Base-by-base conservation (phyloP, 1,140 invertebrate species). In the Matsumurasca onukii region DNA sequence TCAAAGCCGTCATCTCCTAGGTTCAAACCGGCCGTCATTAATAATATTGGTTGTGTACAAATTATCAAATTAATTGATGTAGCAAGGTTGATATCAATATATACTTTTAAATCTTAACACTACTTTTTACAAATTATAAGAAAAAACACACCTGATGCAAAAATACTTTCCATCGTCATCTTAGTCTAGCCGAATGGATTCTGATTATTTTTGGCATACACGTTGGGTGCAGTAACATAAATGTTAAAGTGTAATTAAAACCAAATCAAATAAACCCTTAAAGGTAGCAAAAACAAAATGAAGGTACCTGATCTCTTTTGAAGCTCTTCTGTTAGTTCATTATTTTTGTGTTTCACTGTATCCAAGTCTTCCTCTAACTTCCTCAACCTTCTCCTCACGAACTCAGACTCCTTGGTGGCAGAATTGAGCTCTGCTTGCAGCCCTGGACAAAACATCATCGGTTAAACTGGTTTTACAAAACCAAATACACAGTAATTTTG, bases 331-430 rank as follows among this genome's bases (percentile, higher is more conserved):
- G 77, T 74, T 31, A 84, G 76, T 68, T 84, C 80, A 45, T 69
- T 72, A 74, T 82, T 83, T 73, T 81, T 82, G 74, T 82, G 78
- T 67, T 80, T 80, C 66, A 80, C 77, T 29, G 73, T 74, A 2
- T 80, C 75, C 31, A 86, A 77, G 68, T 86, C 85, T 66, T 81
- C 81, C 74, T 86, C 82, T 31, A 86, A 76, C 65, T 80, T 76
- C 70, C 80, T 81, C 13, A 86, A 78, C 70, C 80, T 82, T 62
- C 80, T 78, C 51, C 82, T 76, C 45, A 84, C 80, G 67, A 76
- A 78, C 31, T 85, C 84, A 65, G 82, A 80, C 75, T 86, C 85
- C 72, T 84, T 84, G 59, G 83, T 77, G 2, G 84, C 83, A 12
- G 82, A 80, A 70, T 77, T 77, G 20, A 86, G 74, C 78, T 86